Percentiles rank a stretch among this genome's conserved stretches.
Evolutionary conservation across 2,797 vertebrate genomes (phyloP).

Genomic region (Crypturellus tataupa): DNA sequence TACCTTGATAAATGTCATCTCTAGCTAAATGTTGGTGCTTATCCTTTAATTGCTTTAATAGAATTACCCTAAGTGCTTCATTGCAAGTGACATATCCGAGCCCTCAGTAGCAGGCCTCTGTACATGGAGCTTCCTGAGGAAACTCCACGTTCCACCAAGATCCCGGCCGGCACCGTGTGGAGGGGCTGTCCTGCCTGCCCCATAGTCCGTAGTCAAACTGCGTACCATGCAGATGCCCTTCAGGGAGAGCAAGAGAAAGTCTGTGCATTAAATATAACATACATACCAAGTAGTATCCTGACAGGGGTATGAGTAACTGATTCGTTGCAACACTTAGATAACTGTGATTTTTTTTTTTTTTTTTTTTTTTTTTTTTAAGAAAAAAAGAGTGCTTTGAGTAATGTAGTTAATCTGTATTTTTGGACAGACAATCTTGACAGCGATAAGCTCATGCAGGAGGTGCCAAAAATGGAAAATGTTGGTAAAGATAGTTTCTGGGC

Average conservation of each 20-base stretch:
- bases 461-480: background rate
- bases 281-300: background rate
- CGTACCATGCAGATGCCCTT: background rate
- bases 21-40: background rate
- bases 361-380: background rate
- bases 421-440: background rate
- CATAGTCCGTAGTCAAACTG: background rate
- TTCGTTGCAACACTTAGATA: background rate
- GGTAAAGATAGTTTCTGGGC: background rate
- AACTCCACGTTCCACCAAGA: background rate
- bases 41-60: background rate
- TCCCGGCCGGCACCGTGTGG: background rate
- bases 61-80: accelerated
- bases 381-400: background rate
- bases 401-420: accelerated
- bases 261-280: background rate
- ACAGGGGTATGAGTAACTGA: background rate
- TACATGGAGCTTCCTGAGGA: background rate
- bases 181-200: background rate
- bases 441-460: background rate
- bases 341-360: too few relatives aligned
- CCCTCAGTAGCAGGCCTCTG: accelerated
- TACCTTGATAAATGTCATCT: background rate
- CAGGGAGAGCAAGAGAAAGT: background rate
- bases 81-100: background rate